Evolutionary conservation across 2,113 vertebrate genomes (phyloP).

Genomic region (Corythornis vintsioides): DNA sequence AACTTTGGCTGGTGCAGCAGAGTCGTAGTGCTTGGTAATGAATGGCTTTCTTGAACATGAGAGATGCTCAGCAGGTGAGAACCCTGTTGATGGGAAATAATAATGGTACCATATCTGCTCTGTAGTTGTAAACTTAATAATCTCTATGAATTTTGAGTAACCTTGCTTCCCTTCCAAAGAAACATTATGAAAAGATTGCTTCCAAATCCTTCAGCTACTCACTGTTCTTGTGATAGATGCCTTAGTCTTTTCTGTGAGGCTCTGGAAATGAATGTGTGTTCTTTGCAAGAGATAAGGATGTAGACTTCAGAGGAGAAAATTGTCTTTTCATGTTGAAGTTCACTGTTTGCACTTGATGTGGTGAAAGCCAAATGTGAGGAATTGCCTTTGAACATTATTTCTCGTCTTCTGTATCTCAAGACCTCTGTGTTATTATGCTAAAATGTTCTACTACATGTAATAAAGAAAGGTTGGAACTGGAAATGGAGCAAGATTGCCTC

Average conservation of each 20-base stretch:
- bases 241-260: constrained; percentile 69
- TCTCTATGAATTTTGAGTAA: constrained; percentile 76
- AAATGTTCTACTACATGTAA: constrained; percentile 43
- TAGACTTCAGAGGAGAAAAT: constrained; percentile 71
- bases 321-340: constrained; percentile 74
- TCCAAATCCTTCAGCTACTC: constrained; percentile 70
- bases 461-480: constrained; percentile 45
- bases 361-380: constrained; percentile 67
- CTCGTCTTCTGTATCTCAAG: constrained; percentile 37
- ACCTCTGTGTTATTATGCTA: constrained; percentile 51
- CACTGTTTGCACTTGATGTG: constrained; percentile 65
- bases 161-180: constrained; percentile 59
- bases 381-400: constrained; percentile 70
- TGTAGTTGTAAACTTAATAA: constrained; percentile 73
- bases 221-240: constrained; percentile 66
- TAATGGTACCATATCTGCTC: not conserved
- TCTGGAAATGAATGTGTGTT: constrained; percentile 49
- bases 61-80: constrained; percentile 46
- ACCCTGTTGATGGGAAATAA: constrained; percentile 23
- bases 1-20: constrained; percentile 37
- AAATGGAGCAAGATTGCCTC: constrained; percentile 10
- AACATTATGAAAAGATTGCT: constrained; percentile 74
- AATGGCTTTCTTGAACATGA: constrained; percentile 45
- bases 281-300: constrained; percentile 69
- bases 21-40: constrained; percentile 43